Conservation (phyloP, 2,113 vertebrate genomes). For the Porphyrio hochstetteri region DNA sequence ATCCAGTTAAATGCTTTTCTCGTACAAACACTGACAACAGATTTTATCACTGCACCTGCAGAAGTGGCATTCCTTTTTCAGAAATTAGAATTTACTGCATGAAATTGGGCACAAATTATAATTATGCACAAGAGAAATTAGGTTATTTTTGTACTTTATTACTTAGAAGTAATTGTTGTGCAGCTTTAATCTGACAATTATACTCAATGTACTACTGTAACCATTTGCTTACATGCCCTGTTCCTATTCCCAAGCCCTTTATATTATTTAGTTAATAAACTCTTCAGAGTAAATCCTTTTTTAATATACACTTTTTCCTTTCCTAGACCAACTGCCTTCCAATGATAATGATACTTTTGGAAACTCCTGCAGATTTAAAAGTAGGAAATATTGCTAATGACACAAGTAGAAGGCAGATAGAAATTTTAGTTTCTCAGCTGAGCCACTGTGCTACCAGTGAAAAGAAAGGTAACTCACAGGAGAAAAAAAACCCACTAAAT, state of each 20-base stretch:
- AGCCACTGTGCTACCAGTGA: background rate
- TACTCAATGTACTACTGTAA: background rate
- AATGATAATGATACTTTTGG: background rate
- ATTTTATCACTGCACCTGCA: background rate
- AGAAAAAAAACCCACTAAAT: background rate
- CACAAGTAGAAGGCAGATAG: background rate
- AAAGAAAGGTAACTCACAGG: background rate
- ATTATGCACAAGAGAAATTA: background rate
- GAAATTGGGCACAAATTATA: background rate
- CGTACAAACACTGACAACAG: background rate
- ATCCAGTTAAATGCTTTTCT: background rate
- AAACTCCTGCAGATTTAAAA: background rate
- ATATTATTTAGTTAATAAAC: background rate
- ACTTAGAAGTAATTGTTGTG: background rate
- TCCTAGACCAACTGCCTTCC: background rate
- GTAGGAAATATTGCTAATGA: background rate
- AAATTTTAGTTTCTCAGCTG: background rate
- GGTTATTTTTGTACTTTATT: background rate
- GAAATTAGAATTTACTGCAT: background rate
- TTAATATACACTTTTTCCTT: background rate
- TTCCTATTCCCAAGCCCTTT: background rate
- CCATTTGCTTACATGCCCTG: background rate
- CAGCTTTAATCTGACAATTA: background rate
- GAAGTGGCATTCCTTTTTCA: background rate
- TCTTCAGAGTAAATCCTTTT: background rate